Conservation (phyloP, 2,113 vertebrate genomes). For the Pteronura brasiliensis region DNA sequence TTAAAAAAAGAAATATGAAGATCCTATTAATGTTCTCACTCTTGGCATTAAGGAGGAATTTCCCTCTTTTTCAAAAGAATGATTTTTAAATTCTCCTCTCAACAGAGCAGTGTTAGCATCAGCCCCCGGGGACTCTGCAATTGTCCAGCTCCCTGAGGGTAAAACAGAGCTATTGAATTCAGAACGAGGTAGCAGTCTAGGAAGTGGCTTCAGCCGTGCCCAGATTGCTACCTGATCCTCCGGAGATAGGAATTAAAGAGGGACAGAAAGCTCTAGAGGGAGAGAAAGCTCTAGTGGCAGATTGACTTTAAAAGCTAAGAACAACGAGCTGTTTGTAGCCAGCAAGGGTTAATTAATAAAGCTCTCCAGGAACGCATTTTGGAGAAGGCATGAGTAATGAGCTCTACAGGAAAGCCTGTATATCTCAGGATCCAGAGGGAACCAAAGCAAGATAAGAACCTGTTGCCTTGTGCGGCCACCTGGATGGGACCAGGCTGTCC, state of each 20-base stretch:
- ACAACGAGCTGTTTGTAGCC: constrained; percentile 46
- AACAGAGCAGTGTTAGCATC: neutral
- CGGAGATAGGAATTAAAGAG: constrained; percentile 6
- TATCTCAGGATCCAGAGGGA: neutral
- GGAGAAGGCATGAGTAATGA: neutral
- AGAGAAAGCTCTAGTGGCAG: neutral
- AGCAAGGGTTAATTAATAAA: neutral
- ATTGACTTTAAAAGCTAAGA: constrained; percentile 9
- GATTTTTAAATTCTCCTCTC: constrained; percentile 39
- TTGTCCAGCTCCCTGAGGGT: neutral
- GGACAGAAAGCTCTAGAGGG: neutral
- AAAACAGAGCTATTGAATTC: neutral
- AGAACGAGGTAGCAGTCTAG: constrained; percentile 7
- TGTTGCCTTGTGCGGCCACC: neutral
- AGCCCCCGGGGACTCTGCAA: neutral
- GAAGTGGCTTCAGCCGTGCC: neutral
- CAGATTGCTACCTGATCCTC: constrained; percentile 47
- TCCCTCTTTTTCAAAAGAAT: constrained; percentile 30
- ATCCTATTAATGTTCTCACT: constrained; percentile 25
- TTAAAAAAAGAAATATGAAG: constrained; percentile 36
- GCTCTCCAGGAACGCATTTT: neutral
- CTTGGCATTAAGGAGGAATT: neutral
- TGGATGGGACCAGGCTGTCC: neutral
- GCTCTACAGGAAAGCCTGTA: neutral
- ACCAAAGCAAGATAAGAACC: neutral